Evolutionary conservation across 2,797 vertebrate species (phyloP).

Genomic region (Gadopsis marmoratus): DNA sequence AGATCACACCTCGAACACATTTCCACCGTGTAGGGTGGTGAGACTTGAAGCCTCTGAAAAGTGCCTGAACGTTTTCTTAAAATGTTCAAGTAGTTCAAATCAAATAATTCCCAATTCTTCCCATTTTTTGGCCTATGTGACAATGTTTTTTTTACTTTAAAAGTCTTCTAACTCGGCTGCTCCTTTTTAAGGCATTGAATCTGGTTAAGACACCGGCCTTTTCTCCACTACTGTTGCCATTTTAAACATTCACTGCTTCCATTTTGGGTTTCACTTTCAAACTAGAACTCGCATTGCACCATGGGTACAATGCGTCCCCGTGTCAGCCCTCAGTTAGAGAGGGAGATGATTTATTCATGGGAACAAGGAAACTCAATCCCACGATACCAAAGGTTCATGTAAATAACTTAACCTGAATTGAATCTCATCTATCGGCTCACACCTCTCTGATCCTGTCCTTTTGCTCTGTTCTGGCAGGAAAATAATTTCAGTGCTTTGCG

Average conservation of each 20-base stretch:
- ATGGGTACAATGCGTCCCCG: background rate
- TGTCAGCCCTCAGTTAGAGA: background rate
- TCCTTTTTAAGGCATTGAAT: background rate
- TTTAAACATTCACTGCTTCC: background rate
- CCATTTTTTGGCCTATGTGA: no score
- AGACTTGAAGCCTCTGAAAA: no score
- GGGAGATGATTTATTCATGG: conserved; percentile 17
- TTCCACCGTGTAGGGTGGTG: no score
- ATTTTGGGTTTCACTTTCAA: background rate
- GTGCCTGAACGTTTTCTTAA: background rate
- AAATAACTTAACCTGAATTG: conserved; percentile 10
- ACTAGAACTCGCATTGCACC: background rate
- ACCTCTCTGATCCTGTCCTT: background rate
- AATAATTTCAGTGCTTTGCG: background rate
- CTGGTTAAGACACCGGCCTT: background rate
- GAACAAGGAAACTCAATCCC: background rate
- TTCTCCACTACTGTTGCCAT: background rate
- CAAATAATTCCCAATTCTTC: no score
- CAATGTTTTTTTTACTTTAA: background rate
- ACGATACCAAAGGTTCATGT: background rate
- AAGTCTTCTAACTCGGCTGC: background rate
- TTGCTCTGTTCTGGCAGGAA: background rate
- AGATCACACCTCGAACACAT: no score
- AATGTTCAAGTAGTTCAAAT: background rate
- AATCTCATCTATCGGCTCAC: no score